Conservation (phyloP, 2,888 invertebrate species). For the Anticlea derivata region DNA sequence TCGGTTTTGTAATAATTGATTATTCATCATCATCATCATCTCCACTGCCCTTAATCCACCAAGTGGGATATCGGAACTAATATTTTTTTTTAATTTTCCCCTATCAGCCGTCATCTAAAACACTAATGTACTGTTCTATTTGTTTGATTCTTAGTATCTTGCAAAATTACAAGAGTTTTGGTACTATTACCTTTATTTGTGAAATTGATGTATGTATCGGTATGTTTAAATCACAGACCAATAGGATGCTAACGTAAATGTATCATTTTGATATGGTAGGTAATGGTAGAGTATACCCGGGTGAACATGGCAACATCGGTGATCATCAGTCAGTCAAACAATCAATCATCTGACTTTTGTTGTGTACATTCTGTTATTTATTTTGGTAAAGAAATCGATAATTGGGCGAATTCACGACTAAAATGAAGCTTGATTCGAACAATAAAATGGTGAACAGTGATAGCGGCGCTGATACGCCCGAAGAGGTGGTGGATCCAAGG, state of each 20-base stretch:
- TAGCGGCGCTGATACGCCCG: conserved; percentile 68
- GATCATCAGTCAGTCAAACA: conserved; percentile 31
- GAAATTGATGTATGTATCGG: too few relatives aligned
- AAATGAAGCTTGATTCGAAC: conserved; percentile 80
- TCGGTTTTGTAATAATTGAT: conserved; percentile 53
- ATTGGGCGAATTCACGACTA: conserved; percentile 37
- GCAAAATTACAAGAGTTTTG: too few relatives aligned
- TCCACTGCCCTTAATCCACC: too few relatives aligned
- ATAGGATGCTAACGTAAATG: too few relatives aligned
- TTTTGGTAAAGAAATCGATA: conserved; percentile 64
- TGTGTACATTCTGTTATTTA: conserved; percentile 57
- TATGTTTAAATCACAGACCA: too few relatives aligned
- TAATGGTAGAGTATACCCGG: conserved; percentile 4
- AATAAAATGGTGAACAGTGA: conserved; percentile 78
- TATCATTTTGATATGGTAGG: conserved; percentile 4
- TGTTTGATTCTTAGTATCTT: too few relatives aligned
- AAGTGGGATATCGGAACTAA: too few relatives aligned
- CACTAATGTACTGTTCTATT: too few relatives aligned
- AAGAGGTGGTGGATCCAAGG: conserved; percentile 71
- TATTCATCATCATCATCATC: too few relatives aligned
- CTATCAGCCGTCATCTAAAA: too few relatives aligned
- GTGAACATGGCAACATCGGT: conserved; percentile 56
- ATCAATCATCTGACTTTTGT: conserved; percentile 71
- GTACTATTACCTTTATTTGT: too few relatives aligned
- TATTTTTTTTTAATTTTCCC: too few relatives aligned